Base-by-base conservation (phyloP, 1,140 invertebrate genomes). In the Mizuhopecten yessoensis region DNA sequence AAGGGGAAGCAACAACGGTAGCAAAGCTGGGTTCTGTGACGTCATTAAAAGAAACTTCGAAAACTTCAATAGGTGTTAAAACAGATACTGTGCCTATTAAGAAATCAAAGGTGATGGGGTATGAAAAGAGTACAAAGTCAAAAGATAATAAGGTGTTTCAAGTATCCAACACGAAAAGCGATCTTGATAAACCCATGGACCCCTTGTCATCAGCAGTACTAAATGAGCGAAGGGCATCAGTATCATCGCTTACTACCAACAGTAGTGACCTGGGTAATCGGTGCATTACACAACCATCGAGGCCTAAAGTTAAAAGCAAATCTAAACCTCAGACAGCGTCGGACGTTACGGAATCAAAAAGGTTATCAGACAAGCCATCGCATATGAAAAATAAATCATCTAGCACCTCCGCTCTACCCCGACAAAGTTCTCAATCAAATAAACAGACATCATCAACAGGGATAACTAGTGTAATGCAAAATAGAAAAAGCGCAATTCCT, bases 321-420 rank as follows among this genome's bases (percentile, higher is more conserved):
- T 45, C 10, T 75, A 75, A 75, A n/a, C 57, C 57, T 75, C 57
- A 75, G 57, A 75, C 57, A 39, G 36, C 5, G 13, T 39, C 36
- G 42, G 42, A 45, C 42, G 42, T 45, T 75, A 9, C 23, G 5
- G 57, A n/a, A 75, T 75, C 57, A 75, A 75, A 75, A 75, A 9
- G 57, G 57, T 75, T 75, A 75, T 75, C 57, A 75, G n/a, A 75
- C 57, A 75, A 29, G 57, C 23, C 57, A 75, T 75, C 57, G n/a
- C 57, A 75, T 75, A 75, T 75, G 57, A 75, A 75, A 75, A 75
- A 75, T 75, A 75, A 75, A 75, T 75, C 57, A 75, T 75, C 57
- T 75, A 75, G 57, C n/a, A 29, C 57, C n/a, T 75, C 57, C 57
- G 57, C 57, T 75, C 57, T 75, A n/a, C 57, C 57, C 57, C 57